Base-by-base conservation (phyloP, 2,888 invertebrate genomes). In the Parnassius glacialis region DNA sequence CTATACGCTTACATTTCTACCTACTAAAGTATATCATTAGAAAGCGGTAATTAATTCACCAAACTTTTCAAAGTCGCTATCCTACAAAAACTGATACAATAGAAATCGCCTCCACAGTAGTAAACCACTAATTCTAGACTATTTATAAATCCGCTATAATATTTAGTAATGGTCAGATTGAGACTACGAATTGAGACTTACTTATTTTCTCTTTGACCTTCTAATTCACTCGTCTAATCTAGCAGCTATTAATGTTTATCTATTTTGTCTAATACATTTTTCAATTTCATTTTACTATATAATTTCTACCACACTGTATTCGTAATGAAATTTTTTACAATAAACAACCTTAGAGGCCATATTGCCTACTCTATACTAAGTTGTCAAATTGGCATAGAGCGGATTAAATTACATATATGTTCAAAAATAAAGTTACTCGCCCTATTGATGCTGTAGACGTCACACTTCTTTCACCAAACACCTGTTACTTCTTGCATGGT, bases 351-450 rank as follows among this genome's bases (percentile, higher is more conserved):
- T 70, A 76, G 50, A 78, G 74, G 72, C 74, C 81, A 77, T 67
- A 70, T 77, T 73, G 74, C 81, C 80, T 86, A 88, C 78, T 68
- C 90, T 90, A 90, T 83, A 79, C 90, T 90, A 90, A 77, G 67
- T 78, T 68, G 74, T 75, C 76, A 84, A 84, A 73, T 77, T 76
- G 78, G 81, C 78, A 72, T 74, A 68, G 68, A 77, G 76, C 75
- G 78, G 76, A 79, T 79, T 78, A 87, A 88, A 85, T 78, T 80
- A 75, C 73, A 74, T 76, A 78, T 83, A 85, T 81, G 82, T 85
- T 87, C 79, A 83, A 83, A 84, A 79, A 76, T 79, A 85, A 88
- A 85, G 73, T 91, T 91, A 91, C 91, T 91, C 90, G 91, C 91
- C 90, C 90, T 90, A 89, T 77, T 77, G 73, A 68, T 80, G 89